Evolutionary conservation across 2,888 invertebrate species (phyloP), one percentile per base, ranked within the genome.

Genomic region (Agriopis aurantiaria): DNA sequence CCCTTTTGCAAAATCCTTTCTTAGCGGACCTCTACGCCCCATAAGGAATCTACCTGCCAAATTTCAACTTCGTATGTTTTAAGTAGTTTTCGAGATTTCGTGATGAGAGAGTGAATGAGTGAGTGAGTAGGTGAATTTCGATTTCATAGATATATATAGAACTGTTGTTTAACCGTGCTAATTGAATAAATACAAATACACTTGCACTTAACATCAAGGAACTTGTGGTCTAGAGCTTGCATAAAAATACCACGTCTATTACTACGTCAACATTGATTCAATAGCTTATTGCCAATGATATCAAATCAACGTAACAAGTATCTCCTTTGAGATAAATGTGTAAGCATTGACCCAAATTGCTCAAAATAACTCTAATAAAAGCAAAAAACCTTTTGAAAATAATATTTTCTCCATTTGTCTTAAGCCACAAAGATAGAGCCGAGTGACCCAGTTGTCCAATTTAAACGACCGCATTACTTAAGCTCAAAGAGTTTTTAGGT

Each of bases 221-320:
- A 33, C 17, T 33, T 33, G 33, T 33, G 4, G 33, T 5, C 33
- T 33, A 33, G 17, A 23, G 33, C 33, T 33, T 33, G 33, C 17
- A 23, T 23, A 23, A 23, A 33, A 7, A 12, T 56, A 43, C 43
- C 43, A 14, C 9, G 9, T 43, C 14, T 43, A 8, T n/a, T 56
- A 56, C n/a, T 4, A 58, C 33, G 46, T 0, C 33, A 46, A 33
- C 64, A 57, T 40, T 46, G 40, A 66, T 82, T 84, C 83, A 85
- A 87, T 88, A 88, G 88, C 83, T 87, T 48, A 41, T 49, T 10
- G 10, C 40, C 41, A 56, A 57, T 79, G 78, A 77, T 80, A 80
- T 77, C 46, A 63, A 64, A 68, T 65, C 58, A 68, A 63, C 68
- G 8, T 58, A 33, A 59, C 55, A 59, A 59, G 53, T 55, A 71